Base-by-base conservation (phyloP, 2,888 invertebrate species). In the Pollenia angustigena region DNA sequence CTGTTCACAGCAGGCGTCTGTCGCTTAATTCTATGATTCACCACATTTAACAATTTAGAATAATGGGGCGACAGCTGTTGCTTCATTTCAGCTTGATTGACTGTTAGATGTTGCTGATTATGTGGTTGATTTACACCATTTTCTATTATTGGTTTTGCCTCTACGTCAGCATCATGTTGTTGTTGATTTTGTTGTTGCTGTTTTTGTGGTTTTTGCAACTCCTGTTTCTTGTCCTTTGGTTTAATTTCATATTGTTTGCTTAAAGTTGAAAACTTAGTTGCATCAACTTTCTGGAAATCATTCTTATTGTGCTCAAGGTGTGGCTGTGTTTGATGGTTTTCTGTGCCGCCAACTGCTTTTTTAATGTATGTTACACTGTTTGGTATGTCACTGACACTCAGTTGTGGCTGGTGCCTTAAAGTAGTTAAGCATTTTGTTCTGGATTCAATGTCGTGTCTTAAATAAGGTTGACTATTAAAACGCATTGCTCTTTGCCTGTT, bases 21-120 rank as follows among this genome's bases (percentile, higher is more conserved):
- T 88, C 90, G 76, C 90, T 90, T 89, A 88, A 87, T 89, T 89
- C 89, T 89, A 89, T 88, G 89, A 90, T 81, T 78, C 68, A 80
- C 85, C 85, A 72, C 83, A 84, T 81, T 84, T 81, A 64, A 71
- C 81, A 84, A 81, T 84, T 87, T 81, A 76, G 78, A 84, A 84
- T 72, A 81, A 72, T 72, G 76, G 18, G 64, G 76, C 74, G 68
- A 60, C 44, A 56, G 76, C 62, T 85, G 72, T 78, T 81, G 68
- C 52, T 90, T 91, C 88, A 90, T 88, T 79, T 60, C 32, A 66
- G 76, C 44, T 79, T 79, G 75, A 75, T 76, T 80, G 83, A 71
- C 72, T 79, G 82, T 82, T 71, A 80, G 42, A 44, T 83, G 80
- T 52, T 71, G 84, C 32, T 78, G 78, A 50, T 84, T 78, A 69